Conservation (phyloP, 92 coral and sea anemone genomes). For the Phymanthus crucifer region DNA sequence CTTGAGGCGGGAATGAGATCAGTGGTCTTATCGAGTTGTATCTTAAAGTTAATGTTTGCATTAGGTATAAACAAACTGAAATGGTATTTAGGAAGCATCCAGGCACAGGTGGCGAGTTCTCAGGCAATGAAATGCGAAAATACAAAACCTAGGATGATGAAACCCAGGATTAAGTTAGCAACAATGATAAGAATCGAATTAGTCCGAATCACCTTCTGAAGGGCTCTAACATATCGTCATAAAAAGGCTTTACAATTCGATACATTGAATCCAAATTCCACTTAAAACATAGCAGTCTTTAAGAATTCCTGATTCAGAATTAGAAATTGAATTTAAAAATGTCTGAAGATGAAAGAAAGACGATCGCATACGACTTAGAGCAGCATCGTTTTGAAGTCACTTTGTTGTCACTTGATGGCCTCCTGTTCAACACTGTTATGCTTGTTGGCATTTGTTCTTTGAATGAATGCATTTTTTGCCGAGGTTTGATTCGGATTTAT, state of each 20-base stretch:
- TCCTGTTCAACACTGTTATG: not conserved
- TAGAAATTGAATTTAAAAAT: not conserved
- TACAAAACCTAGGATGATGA: constrained; percentile 52
- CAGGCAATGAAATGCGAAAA: constrained; percentile 59
- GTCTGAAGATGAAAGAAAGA: no score
- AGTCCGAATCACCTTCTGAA: constrained; percentile 4
- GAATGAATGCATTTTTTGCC: not conserved
- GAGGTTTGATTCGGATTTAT: not conserved
- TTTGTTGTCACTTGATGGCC: not conserved
- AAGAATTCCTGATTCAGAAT: not conserved
- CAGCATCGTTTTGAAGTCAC: not conserved
- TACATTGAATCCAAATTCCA: not conserved
- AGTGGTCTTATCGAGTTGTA: constrained; percentile 44
- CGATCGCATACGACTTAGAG: no score
- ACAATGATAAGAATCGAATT: constrained; percentile 55
- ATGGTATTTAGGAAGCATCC: constrained; percentile 61
- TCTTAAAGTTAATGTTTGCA: constrained; percentile 66
- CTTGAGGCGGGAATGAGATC: constrained; percentile 20
- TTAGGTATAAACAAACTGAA: constrained; percentile 70
- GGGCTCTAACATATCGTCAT: not conserved
- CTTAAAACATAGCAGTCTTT: not conserved
- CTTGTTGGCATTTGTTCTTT: not conserved
- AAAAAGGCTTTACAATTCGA: constrained; percentile 10
- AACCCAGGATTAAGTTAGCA: constrained; percentile 59
- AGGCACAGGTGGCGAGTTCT: constrained; percentile 73